Conservation (phyloP, 2,888 invertebrate species). For the Meghimatium bilineatum region DNA sequence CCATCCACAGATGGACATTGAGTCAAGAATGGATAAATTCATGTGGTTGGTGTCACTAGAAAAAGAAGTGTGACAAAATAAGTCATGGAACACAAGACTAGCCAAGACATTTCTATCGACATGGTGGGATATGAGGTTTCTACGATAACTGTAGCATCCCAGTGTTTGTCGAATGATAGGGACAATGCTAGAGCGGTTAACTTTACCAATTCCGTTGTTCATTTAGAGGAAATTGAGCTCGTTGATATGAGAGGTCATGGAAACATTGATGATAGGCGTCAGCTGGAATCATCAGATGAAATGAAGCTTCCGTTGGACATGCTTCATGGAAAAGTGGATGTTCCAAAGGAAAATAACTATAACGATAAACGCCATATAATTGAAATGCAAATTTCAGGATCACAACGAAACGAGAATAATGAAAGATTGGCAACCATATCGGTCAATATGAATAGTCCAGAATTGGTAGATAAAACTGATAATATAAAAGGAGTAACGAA, state of each 20-base stretch:
- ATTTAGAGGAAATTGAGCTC: constrained; percentile 29
- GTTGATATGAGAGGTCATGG: not conserved
- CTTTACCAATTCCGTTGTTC: not conserved
- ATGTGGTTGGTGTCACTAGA: too few species aligned
- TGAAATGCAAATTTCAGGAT: too few species aligned
- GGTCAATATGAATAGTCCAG: not conserved
- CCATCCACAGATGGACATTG: too few species aligned
- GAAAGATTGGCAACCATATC: not conserved
- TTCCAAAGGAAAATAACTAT: too few species aligned
- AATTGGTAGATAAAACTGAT: not conserved
- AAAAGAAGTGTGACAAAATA: too few species aligned
- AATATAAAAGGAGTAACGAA: not conserved
- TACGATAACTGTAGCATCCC: not conserved
- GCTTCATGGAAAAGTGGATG: too few species aligned
- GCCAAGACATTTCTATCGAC: not conserved
- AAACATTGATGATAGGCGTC: not conserved
- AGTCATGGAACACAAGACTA: not conserved
- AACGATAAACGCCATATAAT: too few species aligned
- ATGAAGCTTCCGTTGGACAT: not conserved
- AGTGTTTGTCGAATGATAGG: not conserved
- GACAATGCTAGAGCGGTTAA: not conserved
- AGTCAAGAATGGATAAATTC: too few species aligned
- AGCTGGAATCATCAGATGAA: not conserved
- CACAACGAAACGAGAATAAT: not conserved
- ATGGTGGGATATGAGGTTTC: not conserved